Conservation (phyloP, 2,797 vertebrate genomes). For the Eulemur rubriventer region DNA sequence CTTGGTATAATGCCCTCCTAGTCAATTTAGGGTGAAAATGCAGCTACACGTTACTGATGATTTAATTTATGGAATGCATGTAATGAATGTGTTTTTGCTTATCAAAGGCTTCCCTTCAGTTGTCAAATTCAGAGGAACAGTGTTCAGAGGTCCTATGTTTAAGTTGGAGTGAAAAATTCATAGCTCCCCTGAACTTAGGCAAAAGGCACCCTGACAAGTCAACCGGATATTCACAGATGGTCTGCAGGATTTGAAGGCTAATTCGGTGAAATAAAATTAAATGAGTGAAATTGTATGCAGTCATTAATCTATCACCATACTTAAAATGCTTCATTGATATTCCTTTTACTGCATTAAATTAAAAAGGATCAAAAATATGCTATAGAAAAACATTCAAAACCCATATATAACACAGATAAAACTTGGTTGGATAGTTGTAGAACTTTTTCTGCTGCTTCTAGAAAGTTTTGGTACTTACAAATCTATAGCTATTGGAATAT, state of each 20-base stretch:
- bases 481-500: not conserved
- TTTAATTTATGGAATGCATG: constrained; percentile 63
- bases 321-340: constrained; percentile 68
- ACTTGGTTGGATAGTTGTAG: not conserved
- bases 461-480: not conserved
- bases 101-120: constrained; percentile 56
- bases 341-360: constrained; percentile 36
- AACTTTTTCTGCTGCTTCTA: not conserved
- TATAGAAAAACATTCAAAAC: not conserved
- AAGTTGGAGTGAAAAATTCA: constrained; percentile 56
- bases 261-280: constrained; percentile 73
- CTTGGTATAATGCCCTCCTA: not conserved
- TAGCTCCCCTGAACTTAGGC: constrained; percentile 39
- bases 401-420: not conserved
- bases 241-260: constrained; percentile 67
- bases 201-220: constrained; percentile 33
- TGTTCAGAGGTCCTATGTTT: constrained; percentile 57
- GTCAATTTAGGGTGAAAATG: not conserved
- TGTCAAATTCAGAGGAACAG: constrained; percentile 57
- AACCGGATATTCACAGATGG: constrained; percentile 60
- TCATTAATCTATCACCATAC: constrained; percentile 42
- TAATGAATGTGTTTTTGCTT: constrained; percentile 67
- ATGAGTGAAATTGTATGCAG: constrained; percentile 65
- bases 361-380: constrained; percentile 3
- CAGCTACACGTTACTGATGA: constrained; percentile 51